phyloP scores from a whole-genome alignment of 2,888 invertebrate genomes.

The Idaea aversata region DNA sequence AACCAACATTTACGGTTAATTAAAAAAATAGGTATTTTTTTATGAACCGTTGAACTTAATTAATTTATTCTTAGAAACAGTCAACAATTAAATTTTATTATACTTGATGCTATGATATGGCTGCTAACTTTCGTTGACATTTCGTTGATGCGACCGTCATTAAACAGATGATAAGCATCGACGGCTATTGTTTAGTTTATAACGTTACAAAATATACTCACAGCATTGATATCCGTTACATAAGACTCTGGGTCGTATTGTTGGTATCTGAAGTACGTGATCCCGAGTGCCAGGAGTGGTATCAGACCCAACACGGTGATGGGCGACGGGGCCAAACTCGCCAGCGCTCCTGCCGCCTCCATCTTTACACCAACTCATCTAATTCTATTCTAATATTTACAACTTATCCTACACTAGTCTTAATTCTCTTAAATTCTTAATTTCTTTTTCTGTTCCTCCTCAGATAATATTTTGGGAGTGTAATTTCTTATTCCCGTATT shows the following conservation, averaged over 20 bases:
- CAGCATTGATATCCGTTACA: conserved; percentile 85
- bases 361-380: conserved; percentile 66
- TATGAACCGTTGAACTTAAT: too few relatives aligned
- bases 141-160: neutral
- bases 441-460: conserved; percentile 76
- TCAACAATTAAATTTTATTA: too few relatives aligned
- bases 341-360: conserved; percentile 77
- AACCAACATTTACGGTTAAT: neutral
- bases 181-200: conserved; percentile 1
- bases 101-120: neutral
- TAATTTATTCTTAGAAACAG: too few relatives aligned
- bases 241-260: conserved; percentile 91
- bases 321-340: conserved; percentile 82
- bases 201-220: conserved; percentile 61
- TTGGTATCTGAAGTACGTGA: conserved; percentile 90
- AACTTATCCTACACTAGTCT: conserved; percentile 68
- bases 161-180: neutral
- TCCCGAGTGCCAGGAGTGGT: conserved; percentile 89
- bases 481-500: conserved; percentile 85
- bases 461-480: conserved; percentile 84
- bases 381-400: conserved; percentile 71
- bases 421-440: conserved; percentile 82
- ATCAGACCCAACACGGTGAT: conserved; percentile 86
- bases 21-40: conserved; percentile 1
- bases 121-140: neutral